Evolutionary conservation across 2,888 invertebrate species (phyloP).

Genomic region (Caenorhabditis panamensis): DNA sequence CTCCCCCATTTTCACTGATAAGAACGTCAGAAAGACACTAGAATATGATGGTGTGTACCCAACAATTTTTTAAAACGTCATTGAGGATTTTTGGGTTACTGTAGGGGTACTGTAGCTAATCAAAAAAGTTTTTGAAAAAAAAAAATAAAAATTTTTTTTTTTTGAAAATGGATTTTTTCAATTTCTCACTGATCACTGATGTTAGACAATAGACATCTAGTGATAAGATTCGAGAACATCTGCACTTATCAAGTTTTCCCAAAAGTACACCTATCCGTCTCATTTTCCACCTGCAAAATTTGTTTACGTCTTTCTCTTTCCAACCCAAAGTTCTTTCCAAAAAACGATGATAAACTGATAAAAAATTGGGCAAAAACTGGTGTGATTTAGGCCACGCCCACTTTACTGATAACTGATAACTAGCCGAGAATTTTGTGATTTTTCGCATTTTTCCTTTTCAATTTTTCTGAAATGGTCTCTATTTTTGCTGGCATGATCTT

Average conservation of each 20-base stretch:
- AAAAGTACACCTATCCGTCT: constrained; percentile 5
- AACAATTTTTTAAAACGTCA: background rate
- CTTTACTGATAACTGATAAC: constrained; percentile 37
- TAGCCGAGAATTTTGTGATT: background rate
- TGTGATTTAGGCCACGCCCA: constrained; percentile 28
- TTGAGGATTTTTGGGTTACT: background rate
- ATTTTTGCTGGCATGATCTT: too few species aligned
- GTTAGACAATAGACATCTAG: background rate
- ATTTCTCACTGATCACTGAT: constrained; percentile 21
- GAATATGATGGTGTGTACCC: too few species aligned
- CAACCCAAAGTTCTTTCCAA: constrained; percentile 18
- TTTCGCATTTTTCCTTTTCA: constrained; percentile 20
- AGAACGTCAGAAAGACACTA: background rate
- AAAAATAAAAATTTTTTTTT: background rate
- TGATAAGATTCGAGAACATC: constrained; percentile 12
- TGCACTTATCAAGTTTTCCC: constrained; percentile 27
- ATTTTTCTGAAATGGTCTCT: constrained; percentile 6
- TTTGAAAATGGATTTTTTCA: background rate
- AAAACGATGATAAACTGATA: constrained; percentile 1
- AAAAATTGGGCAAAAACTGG: constrained; percentile 25
- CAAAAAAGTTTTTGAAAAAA: background rate
- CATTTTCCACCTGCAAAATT: constrained; percentile 10
- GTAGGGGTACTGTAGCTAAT: background rate
- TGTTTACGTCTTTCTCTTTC: constrained; percentile 23
- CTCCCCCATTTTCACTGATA: background rate